These are phyloP conservation scores for Crossocerus cetratus DNA, from an alignment of 2,888 invertebrate genomes.

Conservation along the genomic window DNA sequence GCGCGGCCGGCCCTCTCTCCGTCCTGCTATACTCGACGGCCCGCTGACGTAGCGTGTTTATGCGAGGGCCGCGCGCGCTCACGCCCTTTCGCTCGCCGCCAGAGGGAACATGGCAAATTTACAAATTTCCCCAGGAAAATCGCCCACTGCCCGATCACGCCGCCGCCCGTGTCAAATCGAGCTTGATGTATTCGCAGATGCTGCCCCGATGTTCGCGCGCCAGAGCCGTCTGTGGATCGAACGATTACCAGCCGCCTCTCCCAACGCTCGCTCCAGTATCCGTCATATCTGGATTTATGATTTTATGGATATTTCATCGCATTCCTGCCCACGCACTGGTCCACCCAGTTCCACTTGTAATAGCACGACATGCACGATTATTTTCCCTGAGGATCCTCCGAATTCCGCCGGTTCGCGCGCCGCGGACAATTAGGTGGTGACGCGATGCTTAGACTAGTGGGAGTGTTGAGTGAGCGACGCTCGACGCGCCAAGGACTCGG, in stretches of 20 bases:
- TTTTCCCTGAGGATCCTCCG: too few species aligned
- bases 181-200: constrained; percentile 65
- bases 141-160: constrained; percentile 47
- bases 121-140: constrained; percentile 65
- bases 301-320: constrained; percentile 42
- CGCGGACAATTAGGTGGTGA: too few species aligned
- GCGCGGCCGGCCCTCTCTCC: too few species aligned
- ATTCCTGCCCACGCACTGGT: neutral
- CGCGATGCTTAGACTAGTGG: too few species aligned
- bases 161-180: constrained; percentile 52
- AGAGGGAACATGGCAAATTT: constrained; percentile 58
- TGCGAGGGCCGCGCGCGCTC: constrained; percentile 51
- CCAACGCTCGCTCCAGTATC: constrained; percentile 30
- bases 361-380: neutral
- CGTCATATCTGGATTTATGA: constrained; percentile 35
- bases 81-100: too few species aligned
- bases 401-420: too few species aligned
- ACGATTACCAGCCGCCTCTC: constrained; percentile 49
- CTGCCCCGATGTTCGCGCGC: constrained; percentile 54
- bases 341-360: neutral
- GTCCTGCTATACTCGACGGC: neutral
- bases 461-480: too few species aligned
- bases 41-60: constrained; percentile 60
- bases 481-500: neutral
- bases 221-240: constrained; percentile 42